Evolutionary conservation across 2,797 vertebrate species (phyloP).

Genomic region (Girardinus metallicus): DNA sequence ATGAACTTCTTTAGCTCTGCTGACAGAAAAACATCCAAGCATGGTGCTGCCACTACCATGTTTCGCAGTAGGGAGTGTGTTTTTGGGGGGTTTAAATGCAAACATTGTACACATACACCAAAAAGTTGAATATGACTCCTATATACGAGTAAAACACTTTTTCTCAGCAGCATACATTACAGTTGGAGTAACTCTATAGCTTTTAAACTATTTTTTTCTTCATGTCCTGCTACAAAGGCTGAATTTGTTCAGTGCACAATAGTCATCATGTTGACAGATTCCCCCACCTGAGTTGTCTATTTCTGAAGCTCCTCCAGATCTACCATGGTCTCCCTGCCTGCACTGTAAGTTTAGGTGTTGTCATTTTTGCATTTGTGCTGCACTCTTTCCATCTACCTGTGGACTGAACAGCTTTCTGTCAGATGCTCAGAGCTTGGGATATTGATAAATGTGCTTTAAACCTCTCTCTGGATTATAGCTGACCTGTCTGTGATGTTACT

Average conservation of each 20-base stretch:
- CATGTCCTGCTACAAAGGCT: not conserved
- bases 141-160: not conserved
- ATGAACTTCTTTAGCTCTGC: not conserved
- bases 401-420: not conserved
- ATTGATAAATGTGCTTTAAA: not conserved
- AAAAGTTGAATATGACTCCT: not conserved
- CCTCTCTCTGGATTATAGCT: not conserved
- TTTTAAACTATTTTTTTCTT: not conserved
- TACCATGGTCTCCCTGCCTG: not conserved
- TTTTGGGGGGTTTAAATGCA: not conserved
- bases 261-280: not conserved
- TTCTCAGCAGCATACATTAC: not conserved
- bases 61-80: not conserved
- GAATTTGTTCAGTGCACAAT: not conserved
- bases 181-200: not conserved
- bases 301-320: not conserved
- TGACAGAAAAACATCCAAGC: not conserved
- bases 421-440: not conserved
- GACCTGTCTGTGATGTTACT: not conserved
- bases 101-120: not conserved
- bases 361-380: not conserved
- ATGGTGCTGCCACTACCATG: not conserved
- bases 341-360: not conserved
- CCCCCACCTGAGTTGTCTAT: not conserved
- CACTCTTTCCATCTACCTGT: not conserved